phyloP scores from a whole-genome alignment of 2,797 vertebrate species.

The Malurus leucopterus region DNA sequence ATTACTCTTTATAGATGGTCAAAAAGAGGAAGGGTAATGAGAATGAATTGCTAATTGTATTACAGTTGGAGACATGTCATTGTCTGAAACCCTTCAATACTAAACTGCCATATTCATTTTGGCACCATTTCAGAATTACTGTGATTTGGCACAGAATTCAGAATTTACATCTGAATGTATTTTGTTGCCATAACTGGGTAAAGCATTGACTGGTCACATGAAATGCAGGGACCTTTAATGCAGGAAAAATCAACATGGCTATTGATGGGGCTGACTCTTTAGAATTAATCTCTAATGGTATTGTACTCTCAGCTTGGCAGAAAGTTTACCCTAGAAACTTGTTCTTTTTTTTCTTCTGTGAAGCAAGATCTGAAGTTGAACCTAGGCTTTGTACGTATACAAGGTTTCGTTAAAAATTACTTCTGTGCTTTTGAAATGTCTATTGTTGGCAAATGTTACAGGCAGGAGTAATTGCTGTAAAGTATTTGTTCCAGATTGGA shows the following conservation, averaged over 20 bases:
- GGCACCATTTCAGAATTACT: not conserved
- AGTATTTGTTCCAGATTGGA: not conserved
- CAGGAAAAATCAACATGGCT: not conserved
- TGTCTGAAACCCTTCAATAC: not conserved
- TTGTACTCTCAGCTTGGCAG: not conserved
- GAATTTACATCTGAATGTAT: not conserved
- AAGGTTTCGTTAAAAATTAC: not conserved
- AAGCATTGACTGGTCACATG: not conserved
- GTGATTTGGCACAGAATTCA: not conserved
- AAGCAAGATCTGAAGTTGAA: not conserved
- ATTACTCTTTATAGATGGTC: not conserved
- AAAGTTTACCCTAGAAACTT: not conserved
- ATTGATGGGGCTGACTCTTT: not conserved
- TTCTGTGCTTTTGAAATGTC: not conserved
- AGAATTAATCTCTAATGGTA: not conserved
- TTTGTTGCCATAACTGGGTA: not conserved
- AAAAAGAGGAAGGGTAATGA: not conserved
- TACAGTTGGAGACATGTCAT: not conserved
- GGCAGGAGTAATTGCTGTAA: not conserved
- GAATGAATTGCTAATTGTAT: not conserved
- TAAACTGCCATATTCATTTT: not conserved
- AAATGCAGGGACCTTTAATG: not conserved
- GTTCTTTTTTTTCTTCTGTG: not conserved
- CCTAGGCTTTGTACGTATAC: not conserved
- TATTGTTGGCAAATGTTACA: not conserved